Evolutionary conservation across 2,888 invertebrate genomes (phyloP).

Genomic region (Ypsolopha sequella): DNA sequence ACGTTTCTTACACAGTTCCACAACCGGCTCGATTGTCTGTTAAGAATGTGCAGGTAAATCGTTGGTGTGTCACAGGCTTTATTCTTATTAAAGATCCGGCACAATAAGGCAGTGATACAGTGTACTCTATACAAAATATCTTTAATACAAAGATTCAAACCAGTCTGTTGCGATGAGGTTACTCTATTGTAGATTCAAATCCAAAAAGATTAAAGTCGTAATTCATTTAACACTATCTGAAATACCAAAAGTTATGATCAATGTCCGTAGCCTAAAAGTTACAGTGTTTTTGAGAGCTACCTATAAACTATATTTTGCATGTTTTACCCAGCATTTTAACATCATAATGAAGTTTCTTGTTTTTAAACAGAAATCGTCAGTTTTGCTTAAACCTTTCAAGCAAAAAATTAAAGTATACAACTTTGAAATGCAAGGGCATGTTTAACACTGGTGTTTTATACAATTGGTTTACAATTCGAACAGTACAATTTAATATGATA

Average conservation of each 20-base stretch:
- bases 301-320: constrained; percentile 53
- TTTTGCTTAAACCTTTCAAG: constrained; percentile 24
- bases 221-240: constrained; percentile 58
- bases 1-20: too few relatives aligned
- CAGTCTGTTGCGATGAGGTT: constrained; percentile 68
- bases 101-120: constrained; percentile 69
- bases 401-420: constrained; percentile 41
- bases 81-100: constrained; percentile 51
- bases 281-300: constrained; percentile 62
- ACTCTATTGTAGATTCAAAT: constrained; percentile 68
- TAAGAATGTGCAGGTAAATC: not conserved
- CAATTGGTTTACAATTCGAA: constrained; percentile 35
- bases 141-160: constrained; percentile 58
- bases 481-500: not conserved
- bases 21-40: too few relatives aligned
- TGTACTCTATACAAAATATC: constrained; percentile 68
- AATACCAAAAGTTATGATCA: constrained; percentile 59
- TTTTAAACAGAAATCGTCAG: not conserved
- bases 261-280: constrained; percentile 66
- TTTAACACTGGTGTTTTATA: not conserved
- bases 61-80: constrained; percentile 18
- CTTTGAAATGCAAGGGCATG: constrained; percentile 60
- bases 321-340: constrained; percentile 40
- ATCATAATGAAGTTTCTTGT: constrained; percentile 1
- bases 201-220: constrained; percentile 66